Base-by-base conservation (phyloP, 2,797 vertebrate genomes). In the Microctenopoma stevenorrisi region DNA sequence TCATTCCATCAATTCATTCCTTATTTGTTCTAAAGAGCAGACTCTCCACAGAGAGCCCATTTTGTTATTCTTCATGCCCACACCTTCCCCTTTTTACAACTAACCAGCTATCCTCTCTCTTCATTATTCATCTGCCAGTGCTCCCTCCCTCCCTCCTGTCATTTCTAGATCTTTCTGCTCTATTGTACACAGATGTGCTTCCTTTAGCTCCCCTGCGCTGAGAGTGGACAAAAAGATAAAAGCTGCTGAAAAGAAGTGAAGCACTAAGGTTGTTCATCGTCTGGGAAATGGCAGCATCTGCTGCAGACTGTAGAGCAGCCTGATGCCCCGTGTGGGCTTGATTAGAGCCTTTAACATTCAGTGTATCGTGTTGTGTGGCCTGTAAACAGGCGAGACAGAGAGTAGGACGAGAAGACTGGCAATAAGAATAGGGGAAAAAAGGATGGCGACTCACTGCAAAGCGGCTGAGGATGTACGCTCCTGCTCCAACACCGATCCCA, bases 401-500 rank as follows among this genome's bases (percentile, higher is more conserved):
- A 51, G 40, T 6, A 12, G 40, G 44, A 53, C n/a, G 37, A 35
- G 58, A 12, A 54, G 26, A 40, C 11, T 18, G 42, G 10, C 0
- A 43, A 18, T 2, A 22, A 44, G 4, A 69, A 57, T 1, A 22
- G 46, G 15, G 64, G 18, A 58, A 18, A 28, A 4, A 7, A 28
- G 25, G 12, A 55, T 0, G 13, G 42, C 4, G 83, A 97, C 96
- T 98, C 91, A 99, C 98, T 33, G 96, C 96, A 89, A 98, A 98
- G 79, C 91, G 95, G 87, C 89, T 91, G 78, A 99, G 95, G 86
- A 99, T 87, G 64, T 98, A 97, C 3, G 98, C 97, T 7, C 98
- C 98, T 26, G 98, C 97, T 87, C 97, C 98, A 55, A 99, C 96
- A 38, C 98, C 98, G 66, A 98, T 96, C 43, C 94, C 97, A 72